Evolutionary conservation across 2,113 vertebrate species (phyloP).

Genomic region (Sigmodon hispidus): DNA sequence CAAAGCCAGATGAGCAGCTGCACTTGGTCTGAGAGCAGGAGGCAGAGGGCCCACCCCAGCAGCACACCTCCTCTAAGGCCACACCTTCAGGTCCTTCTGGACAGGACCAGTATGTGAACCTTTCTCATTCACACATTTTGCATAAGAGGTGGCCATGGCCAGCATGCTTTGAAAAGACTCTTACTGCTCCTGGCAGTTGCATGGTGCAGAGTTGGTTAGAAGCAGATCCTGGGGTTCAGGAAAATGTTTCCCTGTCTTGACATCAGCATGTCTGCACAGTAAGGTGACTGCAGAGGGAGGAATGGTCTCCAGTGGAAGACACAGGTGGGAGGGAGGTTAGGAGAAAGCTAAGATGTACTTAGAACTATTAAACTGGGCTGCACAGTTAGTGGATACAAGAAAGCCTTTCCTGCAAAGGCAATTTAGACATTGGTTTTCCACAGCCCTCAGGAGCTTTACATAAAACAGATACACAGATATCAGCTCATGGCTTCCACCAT

Average conservation of each 20-base stretch:
- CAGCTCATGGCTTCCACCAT: not conserved
- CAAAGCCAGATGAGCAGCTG: not conserved
- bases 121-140: not conserved
- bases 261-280: not conserved
- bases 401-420: rapidly evolving
- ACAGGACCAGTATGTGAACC: too few relatives aligned
- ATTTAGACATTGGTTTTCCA: rapidly evolving
- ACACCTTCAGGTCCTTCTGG: not conserved
- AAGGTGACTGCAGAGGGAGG: not conserved
- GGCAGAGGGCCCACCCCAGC: not conserved
- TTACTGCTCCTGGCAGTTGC: not conserved
- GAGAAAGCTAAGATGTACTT: rapidly evolving
- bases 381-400: too few relatives aligned
- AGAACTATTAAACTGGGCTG: not conserved
- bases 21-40: not conserved
- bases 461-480: rapidly evolving
- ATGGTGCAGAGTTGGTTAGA: not conserved
- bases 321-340: not conserved
- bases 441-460: rapidly evolving
- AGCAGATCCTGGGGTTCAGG: not conserved
- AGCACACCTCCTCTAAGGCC: not conserved
- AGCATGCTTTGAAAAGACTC: not conserved
- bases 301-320: not conserved
- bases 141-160: not conserved
- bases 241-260: too few relatives aligned